These are phyloP conservation scores for Carcina quercana DNA, from an alignment of 2,888 invertebrate species.

Conservation along the genomic window DNA sequence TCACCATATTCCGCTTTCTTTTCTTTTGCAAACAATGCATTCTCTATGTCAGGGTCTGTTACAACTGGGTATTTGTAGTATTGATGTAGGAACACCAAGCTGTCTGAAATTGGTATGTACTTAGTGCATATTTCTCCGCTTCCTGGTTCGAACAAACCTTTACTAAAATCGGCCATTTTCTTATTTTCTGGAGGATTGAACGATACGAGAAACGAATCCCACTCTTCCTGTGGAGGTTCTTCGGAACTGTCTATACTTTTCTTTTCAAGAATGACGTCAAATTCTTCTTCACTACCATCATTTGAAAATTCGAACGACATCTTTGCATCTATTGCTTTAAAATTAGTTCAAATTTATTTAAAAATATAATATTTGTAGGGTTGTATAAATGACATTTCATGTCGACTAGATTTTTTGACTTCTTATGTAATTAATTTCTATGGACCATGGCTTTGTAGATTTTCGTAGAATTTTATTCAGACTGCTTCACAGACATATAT, in stretches of 20 bases:
- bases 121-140: slow-evolving; percentile 38
- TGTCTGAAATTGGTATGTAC: slow-evolving; percentile 35
- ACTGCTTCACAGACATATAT: too few relatives aligned
- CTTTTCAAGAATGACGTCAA: background rate
- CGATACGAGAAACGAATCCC: slow-evolving; percentile 22
- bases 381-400: too few relatives aligned
- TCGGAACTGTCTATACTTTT: slow-evolving; percentile 16
- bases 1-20: slow-evolving; percentile 28
- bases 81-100: slow-evolving; percentile 28
- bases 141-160: slow-evolving; percentile 33
- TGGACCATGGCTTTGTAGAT: too few relatives aligned
- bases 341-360: background rate
- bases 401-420: too few relatives aligned
- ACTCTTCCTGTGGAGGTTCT: slow-evolving; percentile 27
- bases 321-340: background rate
- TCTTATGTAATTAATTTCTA: too few relatives aligned
- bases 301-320: background rate
- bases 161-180: slow-evolving; percentile 23
- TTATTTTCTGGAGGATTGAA: slow-evolving; percentile 13
- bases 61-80: slow-evolving; percentile 29
- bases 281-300: too few relatives aligned
- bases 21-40: slow-evolving; percentile 36
- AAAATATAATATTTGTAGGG: too few relatives aligned
- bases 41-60: slow-evolving; percentile 26
- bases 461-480: too few relatives aligned